Conservation (phyloP, 2,888 invertebrate species). For the Chloroclysta siterata region DNA sequence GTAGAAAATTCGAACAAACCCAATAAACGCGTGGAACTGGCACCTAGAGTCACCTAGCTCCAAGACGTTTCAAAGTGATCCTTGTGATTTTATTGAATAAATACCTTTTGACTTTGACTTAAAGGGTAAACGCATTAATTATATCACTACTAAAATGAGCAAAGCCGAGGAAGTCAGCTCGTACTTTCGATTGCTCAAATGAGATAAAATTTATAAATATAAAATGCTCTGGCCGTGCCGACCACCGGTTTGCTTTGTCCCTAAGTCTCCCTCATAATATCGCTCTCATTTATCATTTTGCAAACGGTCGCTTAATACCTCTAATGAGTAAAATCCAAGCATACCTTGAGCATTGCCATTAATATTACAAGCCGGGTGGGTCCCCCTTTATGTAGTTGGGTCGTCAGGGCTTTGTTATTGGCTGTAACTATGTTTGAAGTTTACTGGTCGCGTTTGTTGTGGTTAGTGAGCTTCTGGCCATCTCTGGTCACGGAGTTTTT, state of each 20-base stretch:
- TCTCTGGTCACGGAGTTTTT: background rate
- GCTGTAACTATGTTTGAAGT: slow-evolving; percentile 21
- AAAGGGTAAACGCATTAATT: no score
- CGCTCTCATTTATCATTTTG: slow-evolving; percentile 79
- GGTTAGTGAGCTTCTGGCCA: background rate
- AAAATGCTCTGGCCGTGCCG: background rate
- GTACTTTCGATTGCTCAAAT: no score
- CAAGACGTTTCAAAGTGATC: no score
- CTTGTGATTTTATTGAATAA: no score
- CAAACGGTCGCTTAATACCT: slow-evolving; percentile 79
- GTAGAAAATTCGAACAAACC: no score
- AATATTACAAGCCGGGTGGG: slow-evolving; percentile 70
- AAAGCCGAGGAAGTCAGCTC: no score
- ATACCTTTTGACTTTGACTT: no score
- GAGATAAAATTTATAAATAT: background rate
- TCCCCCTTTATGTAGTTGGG: slow-evolving; percentile 52
- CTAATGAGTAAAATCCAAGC: slow-evolving; percentile 83
- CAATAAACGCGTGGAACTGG: no score
- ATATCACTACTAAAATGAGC: no score
- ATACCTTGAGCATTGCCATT: slow-evolving; percentile 80
- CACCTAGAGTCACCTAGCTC: no score
- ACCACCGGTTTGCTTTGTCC: background rate
- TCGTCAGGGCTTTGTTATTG: slow-evolving; percentile 31
- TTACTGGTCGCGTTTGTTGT: slow-evolving; percentile 13
- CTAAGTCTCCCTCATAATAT: slow-evolving; percentile 64